phyloP scores from a whole-genome alignment of 2,888 invertebrate species.

The Agrenia bidenticulata region DNA sequence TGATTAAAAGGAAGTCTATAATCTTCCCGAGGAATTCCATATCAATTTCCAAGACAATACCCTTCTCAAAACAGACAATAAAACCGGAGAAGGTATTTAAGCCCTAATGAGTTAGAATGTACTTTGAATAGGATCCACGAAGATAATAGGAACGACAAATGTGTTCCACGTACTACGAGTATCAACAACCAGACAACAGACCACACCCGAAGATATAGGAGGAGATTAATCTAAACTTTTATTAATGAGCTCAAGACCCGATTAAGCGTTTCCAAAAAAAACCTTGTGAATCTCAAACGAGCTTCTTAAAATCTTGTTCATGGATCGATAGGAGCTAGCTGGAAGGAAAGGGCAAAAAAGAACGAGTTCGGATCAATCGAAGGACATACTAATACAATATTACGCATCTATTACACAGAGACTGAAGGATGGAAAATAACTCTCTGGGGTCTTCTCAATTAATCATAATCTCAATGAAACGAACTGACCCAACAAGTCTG shows the following conservation, averaged over 20 bases:
- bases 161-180: neutral
- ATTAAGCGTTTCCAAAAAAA: neutral
- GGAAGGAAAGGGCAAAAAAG: too few relatives aligned
- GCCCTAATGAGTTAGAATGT: too few relatives aligned
- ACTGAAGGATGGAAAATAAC: neutral
- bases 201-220: constrained; percentile 18
- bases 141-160: neutral
- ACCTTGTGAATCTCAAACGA: neutral
- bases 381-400: neutral
- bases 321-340: too few relatives aligned
- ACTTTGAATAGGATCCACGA: neutral
- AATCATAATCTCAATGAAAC: neutral
- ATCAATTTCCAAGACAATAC: too few relatives aligned
- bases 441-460: neutral
- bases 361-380: too few relatives aligned
- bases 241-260: constrained; percentile 7
- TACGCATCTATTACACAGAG: neutral
- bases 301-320: neutral
- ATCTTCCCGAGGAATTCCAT: too few relatives aligned
- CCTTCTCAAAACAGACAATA: too few relatives aligned
- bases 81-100: too few relatives aligned
- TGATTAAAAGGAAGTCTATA: too few relatives aligned
- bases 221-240: constrained; percentile 18
- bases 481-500: constrained; percentile 2
- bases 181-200: too few relatives aligned